A percentile compares a stretch with the other conserved stretches of the same genome.
phyloP scores from a whole-genome alignment of 2,888 invertebrate species.

The Subacronicta megacephala region DNA sequence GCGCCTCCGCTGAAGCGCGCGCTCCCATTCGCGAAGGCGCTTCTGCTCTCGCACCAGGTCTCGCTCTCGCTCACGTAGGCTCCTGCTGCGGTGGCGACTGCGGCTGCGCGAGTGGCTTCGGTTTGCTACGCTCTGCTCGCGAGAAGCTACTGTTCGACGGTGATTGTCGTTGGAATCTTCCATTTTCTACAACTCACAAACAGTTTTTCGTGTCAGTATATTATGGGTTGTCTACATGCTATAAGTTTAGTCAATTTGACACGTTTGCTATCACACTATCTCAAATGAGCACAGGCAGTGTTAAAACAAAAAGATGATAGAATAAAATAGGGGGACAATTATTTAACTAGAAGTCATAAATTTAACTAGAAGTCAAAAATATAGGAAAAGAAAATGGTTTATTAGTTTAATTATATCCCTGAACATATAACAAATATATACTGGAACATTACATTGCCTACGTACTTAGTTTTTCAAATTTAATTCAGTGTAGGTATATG shows the following conservation, averaged over 20 bases:
- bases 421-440: too few relatives aligned
- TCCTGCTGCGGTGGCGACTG: slow-evolving; percentile 1
- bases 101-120: not conserved
- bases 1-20: not conserved
- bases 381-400: too few relatives aligned
- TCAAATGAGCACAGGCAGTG: not conserved
- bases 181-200: slow-evolving; percentile 4
- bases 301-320: too few relatives aligned
- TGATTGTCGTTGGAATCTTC: not conserved
- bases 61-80: not conserved
- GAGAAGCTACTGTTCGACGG: not conserved
- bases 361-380: too few relatives aligned
- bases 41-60: not conserved
- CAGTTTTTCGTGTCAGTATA: not conserved
- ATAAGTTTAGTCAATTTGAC: not conserved
- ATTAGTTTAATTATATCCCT: too few relatives aligned
- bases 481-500: too few relatives aligned
- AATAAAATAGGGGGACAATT: too few relatives aligned
- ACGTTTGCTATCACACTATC: too few relatives aligned
- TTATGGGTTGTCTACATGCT: not conserved
- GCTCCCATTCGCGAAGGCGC: not conserved
- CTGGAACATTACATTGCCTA: too few relatives aligned
- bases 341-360: too few relatives aligned
- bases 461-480: too few relatives aligned
- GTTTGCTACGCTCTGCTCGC: not conserved